phyloP scores from a whole-genome alignment of 2,113 vertebrate genomes.

The Cryptomyrus ogoouensis region DNA sequence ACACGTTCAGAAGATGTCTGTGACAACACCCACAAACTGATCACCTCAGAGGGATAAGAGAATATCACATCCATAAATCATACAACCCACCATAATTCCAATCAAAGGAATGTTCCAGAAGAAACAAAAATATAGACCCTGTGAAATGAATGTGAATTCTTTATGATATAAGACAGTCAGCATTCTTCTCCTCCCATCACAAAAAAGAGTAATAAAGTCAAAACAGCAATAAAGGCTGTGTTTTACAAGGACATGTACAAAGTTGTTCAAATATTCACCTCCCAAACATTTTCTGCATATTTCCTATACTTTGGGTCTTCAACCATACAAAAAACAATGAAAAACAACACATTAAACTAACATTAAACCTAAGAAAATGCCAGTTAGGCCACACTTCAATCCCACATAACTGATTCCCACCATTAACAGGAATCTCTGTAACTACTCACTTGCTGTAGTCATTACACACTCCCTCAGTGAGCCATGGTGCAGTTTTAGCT shows the following conservation, averaged over 20 bases:
- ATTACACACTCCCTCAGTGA: background rate
- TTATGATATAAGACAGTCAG: slow-evolving; percentile 1
- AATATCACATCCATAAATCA: slow-evolving; percentile 9
- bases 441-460: background rate
- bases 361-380: background rate
- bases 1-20: background rate
- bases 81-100: background rate
- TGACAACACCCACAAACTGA: background rate
- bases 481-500: background rate
- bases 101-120: slow-evolving; percentile 8
- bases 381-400: background rate
- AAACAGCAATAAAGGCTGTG: background rate
- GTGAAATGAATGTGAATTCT: background rate
- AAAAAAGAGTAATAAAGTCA: background rate
- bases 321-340: background rate
- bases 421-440: background rate
- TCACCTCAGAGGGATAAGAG: background rate
- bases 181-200: background rate
- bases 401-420: background rate
- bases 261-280: background rate
- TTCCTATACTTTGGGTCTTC: background rate
- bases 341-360: too few relatives aligned
- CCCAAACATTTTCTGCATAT: background rate
- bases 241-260: background rate
- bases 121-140: background rate